These are phyloP conservation scores for Manis crassicaudata DNA, from an alignment of 2,797 vertebrate genomes.

Conservation along the genomic window DNA sequence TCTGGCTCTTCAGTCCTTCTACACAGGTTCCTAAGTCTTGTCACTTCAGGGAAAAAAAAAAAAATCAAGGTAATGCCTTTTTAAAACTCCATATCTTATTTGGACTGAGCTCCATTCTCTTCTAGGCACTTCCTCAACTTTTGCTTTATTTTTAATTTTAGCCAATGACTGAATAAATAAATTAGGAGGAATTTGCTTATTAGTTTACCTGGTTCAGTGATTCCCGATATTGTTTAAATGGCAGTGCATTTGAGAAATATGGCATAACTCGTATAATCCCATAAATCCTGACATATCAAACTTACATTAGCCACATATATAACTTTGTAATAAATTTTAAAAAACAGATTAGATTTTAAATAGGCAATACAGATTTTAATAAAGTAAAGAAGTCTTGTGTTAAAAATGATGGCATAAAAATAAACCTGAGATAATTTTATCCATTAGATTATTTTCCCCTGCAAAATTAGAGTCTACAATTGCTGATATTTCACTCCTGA, in stretches of 20 bases:
- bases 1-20: background rate
- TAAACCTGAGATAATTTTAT: background rate
- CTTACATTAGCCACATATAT: background rate
- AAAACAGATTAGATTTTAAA: background rate
- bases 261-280: background rate
- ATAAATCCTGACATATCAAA: background rate
- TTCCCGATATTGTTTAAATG: background rate
- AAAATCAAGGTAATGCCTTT: background rate
- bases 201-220: background rate
- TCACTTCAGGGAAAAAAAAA: background rate
- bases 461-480: background rate
- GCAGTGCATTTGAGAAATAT: background rate
- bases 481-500: background rate
- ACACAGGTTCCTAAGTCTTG: background rate
- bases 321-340: background rate
- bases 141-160: constrained; percentile 4
- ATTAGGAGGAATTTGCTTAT: background rate
- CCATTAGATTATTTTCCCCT: background rate
- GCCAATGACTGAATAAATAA: background rate
- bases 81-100: background rate
- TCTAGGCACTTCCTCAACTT: background rate
- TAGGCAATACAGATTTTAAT: background rate
- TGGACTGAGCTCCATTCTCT: background rate
- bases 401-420: background rate
- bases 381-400: background rate